phyloP scores from a whole-genome alignment of 2,888 invertebrate species.

The Flexamia atlantica region DNA sequence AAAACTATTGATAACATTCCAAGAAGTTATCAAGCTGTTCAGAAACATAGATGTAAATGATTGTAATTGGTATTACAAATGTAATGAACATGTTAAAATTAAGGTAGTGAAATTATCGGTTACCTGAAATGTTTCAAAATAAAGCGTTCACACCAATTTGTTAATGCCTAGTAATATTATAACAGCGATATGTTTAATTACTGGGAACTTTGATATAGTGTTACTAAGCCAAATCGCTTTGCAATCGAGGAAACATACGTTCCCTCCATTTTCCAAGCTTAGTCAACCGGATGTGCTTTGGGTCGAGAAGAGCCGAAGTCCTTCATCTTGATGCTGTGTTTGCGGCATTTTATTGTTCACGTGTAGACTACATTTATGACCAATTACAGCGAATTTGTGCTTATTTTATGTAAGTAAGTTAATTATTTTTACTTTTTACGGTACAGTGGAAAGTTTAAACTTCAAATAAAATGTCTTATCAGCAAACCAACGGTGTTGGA shows the following conservation, averaged over 20 bases:
- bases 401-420: slow-evolving; percentile 4
- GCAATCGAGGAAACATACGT: neutral
- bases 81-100: no score
- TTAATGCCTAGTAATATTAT: no score
- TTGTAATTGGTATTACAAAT: no score
- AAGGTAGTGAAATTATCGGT: no score
- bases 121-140: no score
- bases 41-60: no score
- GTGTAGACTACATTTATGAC: slow-evolving; percentile 25
- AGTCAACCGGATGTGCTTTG: slow-evolving; percentile 50
- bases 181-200: no score
- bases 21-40: no score
- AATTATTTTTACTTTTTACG: neutral
- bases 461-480: slow-evolving; percentile 26
- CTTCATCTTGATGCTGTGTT: slow-evolving; percentile 57
- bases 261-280: slow-evolving; percentile 54
- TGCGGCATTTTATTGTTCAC: slow-evolving; percentile 57
- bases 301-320: slow-evolving; percentile 33
- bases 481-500: slow-evolving; percentile 61
- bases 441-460: slow-evolving; percentile 16
- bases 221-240: neutral
- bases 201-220: neutral
- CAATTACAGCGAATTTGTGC: neutral
- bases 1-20: no score
- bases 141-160: no score